phyloP scores from a whole-genome alignment of 2,797 vertebrate species.

The Discoglossus pictus region DNA sequence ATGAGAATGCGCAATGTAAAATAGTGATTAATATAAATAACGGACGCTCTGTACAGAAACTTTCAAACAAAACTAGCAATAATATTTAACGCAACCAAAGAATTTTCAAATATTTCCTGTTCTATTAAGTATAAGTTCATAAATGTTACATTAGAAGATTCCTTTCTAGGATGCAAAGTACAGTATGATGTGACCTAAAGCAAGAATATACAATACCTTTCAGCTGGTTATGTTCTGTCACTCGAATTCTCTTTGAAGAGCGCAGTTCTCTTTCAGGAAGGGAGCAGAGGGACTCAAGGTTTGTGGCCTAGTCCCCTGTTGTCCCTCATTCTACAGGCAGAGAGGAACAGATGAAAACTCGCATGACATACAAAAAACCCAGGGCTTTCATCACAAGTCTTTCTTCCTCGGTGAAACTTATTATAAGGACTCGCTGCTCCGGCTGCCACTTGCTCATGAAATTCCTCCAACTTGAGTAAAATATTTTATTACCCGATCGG shows the following conservation, averaged over 20 bases:
- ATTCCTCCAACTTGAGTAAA: slow-evolving; percentile 55
- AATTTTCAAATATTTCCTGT: slow-evolving; percentile 3
- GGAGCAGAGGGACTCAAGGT: slow-evolving; percentile 64
- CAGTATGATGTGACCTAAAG: slow-evolving; percentile 64
- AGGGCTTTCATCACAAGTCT: slow-evolving; percentile 69
- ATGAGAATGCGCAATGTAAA: neutral
- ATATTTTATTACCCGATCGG: slow-evolving; percentile 55
- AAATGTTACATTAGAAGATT: slow-evolving; percentile 71
- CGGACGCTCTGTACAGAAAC: neutral
- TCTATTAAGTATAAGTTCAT: slow-evolving; percentile 55
- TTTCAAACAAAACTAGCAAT: neutral
- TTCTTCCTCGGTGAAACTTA: slow-evolving; percentile 62
- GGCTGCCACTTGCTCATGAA: slow-evolving; percentile 47
- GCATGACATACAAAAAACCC: slow-evolving; percentile 43
- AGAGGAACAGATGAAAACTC: slow-evolving; percentile 60
- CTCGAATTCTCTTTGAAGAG: slow-evolving; percentile 79
- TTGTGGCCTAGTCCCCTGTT: slow-evolving; percentile 62
- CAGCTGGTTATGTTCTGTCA: slow-evolving; percentile 60
- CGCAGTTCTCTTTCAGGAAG: slow-evolving; percentile 65
- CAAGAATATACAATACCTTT: slow-evolving; percentile 66
- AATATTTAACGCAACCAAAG: neutral
- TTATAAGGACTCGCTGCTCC: slow-evolving; percentile 58
- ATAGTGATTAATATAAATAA: neutral
- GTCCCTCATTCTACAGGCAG: slow-evolving; percentile 66
- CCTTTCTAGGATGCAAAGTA: slow-evolving; percentile 64